Evolutionary conservation across 2,888 invertebrate species (phyloP), one percentile per base, ranked within the genome.

Genomic region (Calephelis perditalis): DNA sequence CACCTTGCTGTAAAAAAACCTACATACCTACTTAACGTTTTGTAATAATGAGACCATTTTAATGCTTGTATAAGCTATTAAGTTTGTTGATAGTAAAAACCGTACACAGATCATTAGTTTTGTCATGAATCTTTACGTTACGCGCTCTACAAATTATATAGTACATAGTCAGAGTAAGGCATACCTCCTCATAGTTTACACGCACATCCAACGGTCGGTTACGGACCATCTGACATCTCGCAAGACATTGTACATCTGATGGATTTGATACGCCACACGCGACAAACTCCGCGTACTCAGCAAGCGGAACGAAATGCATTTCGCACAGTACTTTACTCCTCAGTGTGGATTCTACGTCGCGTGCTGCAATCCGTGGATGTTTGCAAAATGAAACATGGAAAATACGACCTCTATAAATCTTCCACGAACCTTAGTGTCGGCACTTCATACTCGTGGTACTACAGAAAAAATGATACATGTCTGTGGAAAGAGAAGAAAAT

Each of bases 381-480:
- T 68, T 76, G 76, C 76, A 83, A 76, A 76, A 91, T 91, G 91
- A 91, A 90, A 79, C 79, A 91, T 82, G 91, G 91, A 76, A 91
- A 91, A 82, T 91, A 91, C 78, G 81, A 88, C 79, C 82, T 91
- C 67, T 81, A 86, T 75, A 90, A 90, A 78, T 86, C 83, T 68
- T 85, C 88, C 68, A 81, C 86, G 67, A 85, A 88, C 72, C 72
- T 82, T 71, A 89, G 86, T 70, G 78, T 89, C 68, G 89, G 88
- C 61, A 91, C 91, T 56, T 90, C 91, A 52, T 89, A 87, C 70
- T 91, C 91, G 63, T 91, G 91, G 91, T 89, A 89, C 74, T 91
- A 91, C 75, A 84, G 74, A 73, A 87, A 87, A 75, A 86, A 81
- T 67, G 81, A 81, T 70, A 74, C 79, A 43, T 74, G 81, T 56